A percentile compares a stretch with the other conserved stretches of the same genome.
Evolutionary conservation across 2,888 invertebrate genomes (phyloP).

Genomic region (Meteorus colon): DNA sequence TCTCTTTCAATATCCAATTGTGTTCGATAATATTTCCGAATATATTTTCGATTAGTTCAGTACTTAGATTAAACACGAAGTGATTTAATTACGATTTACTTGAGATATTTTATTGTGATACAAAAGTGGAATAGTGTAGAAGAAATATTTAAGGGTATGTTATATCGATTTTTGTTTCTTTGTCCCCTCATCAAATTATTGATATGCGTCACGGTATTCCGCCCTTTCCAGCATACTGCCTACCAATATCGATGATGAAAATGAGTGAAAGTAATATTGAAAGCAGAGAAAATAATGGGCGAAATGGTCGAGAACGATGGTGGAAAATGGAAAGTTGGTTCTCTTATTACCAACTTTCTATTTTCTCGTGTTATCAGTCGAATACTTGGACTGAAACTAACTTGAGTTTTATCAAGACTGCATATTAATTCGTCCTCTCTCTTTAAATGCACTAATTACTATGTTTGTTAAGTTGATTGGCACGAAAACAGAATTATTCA

Average conservation of each 20-base stretch:
- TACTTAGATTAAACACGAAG: no score
- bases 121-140: neutral
- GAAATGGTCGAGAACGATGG: constrained; percentile 10
- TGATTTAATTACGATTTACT: no score
- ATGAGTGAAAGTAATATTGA: constrained; percentile 37
- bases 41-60: no score
- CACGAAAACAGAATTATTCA: no score
- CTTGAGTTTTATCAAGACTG: no score
- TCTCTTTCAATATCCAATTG: neutral
- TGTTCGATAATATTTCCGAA: no score
- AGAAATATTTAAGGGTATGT: neutral
- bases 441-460: no score
- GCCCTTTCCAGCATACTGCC: neutral
- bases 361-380: neutral
- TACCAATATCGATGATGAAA: constrained; percentile 43
- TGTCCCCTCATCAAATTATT: neutral
- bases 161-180: neutral
- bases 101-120: no score
- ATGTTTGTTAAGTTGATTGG: no score
- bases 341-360: neutral
- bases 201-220: constrained; percentile 2
- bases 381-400: no score
- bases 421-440: no score
- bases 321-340: constrained; percentile 9
- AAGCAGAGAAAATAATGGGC: constrained; percentile 17